Conservation (phyloP, 1,140 invertebrate species). For the Contarinia nasturtii region DNA sequence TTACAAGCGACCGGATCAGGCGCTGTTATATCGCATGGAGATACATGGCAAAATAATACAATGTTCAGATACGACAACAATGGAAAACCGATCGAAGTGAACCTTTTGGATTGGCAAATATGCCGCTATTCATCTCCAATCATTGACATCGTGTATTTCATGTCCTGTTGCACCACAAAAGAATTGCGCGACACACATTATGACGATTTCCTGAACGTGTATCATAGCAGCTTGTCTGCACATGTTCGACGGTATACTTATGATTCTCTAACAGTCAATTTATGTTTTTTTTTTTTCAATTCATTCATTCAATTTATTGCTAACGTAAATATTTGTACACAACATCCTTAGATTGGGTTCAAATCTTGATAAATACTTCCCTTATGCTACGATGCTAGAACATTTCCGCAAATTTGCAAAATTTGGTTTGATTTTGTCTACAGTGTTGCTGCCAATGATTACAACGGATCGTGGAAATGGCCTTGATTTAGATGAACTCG, state of each 20-base stretch:
- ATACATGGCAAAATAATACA: conserved; percentile 19
- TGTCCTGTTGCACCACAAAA: conserved; percentile 28
- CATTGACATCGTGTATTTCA: conserved; percentile 30
- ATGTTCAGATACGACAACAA: conserved; percentile 12
- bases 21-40: not conserved
- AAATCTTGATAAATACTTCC: conserved; percentile 13
- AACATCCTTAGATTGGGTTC: not conserved
- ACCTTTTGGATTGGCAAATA: conserved; percentile 31
- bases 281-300: no score
- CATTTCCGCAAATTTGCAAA: conserved; percentile 12
- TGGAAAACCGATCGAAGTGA: conserved; percentile 9
- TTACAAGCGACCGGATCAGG: not conserved
- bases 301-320: no score
- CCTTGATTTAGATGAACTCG: not conserved
- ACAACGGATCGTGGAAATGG: not conserved
- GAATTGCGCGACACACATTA: conserved; percentile 23
- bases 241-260: no score
- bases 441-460: conserved; percentile 4
- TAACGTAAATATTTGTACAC: conserved; percentile 12
- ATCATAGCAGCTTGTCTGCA: conserved; percentile 22
- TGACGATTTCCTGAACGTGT: conserved; percentile 24
- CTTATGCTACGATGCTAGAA: conserved; percentile 9
- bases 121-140: conserved; percentile 25
- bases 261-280: no score
- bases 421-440: conserved; percentile 10